These are phyloP conservation scores for Ellobium chinense DNA, from an alignment of 2,888 invertebrate genomes.

Conservation along the genomic window DNA sequence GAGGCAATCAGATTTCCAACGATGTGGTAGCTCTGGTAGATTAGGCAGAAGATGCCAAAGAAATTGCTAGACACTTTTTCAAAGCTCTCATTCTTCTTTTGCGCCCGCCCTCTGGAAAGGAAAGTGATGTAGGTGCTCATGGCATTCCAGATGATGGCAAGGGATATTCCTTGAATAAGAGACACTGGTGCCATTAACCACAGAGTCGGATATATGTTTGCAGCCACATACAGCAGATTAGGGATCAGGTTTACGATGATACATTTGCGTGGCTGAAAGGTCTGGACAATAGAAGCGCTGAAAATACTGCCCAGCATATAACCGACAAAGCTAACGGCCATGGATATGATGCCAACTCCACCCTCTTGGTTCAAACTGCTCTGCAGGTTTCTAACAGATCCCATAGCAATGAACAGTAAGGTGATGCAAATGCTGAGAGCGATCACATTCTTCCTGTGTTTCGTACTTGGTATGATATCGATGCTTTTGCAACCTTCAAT, in stretches of 20 bases:
- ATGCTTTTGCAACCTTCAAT: not conserved
- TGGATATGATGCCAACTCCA: slow-evolving; percentile 72
- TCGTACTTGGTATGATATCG: slow-evolving; percentile 47
- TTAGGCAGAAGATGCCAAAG: slow-evolving; percentile 74
- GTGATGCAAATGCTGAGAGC: slow-evolving; percentile 68
- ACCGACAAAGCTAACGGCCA: slow-evolving; percentile 66
- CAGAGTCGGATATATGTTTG: slow-evolving; percentile 70
- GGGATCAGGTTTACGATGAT: slow-evolving; percentile 60
- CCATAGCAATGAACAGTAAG: slow-evolving; percentile 68
- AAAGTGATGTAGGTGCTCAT: slow-evolving; percentile 75
- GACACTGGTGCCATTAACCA: slow-evolving; percentile 71
- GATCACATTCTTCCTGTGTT: slow-evolving; percentile 70
- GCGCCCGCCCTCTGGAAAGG: slow-evolving; percentile 67
- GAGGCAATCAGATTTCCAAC: slow-evolving; percentile 74
- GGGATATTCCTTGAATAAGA: slow-evolving; percentile 67
- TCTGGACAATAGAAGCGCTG: slow-evolving; percentile 72
- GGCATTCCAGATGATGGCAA: slow-evolving; percentile 74
- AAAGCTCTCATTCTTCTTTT: slow-evolving; percentile 59
- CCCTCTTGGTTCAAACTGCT: slow-evolving; percentile 74
- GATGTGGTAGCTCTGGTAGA: slow-evolving; percentile 71
- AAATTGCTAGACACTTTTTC: slow-evolving; percentile 68
- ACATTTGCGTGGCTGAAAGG: slow-evolving; percentile 66
- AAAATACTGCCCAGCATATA: slow-evolving; percentile 73
- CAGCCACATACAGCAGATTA: slow-evolving; percentile 66
- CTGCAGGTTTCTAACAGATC: slow-evolving; percentile 74